Base-by-base conservation (phyloP, 2,888 invertebrate species). In the Pammene fasciana region DNA sequence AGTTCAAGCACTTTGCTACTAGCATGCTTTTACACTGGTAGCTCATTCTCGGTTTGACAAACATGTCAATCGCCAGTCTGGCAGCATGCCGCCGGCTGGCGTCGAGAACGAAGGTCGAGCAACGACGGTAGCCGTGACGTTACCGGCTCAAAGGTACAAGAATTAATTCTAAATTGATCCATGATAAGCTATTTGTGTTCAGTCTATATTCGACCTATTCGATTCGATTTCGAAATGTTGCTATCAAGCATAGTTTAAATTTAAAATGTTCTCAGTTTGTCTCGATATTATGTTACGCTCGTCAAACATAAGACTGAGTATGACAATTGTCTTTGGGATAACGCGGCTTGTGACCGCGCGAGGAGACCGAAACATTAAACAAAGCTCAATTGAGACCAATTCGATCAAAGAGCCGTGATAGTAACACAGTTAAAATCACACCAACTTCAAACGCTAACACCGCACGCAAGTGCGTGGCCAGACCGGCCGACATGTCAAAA, bases 401-500 rank as follows among this genome's bases (percentile, higher is more conserved):
- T 67, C 41, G 59, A 43, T 45, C 36, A 34, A 54, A 43, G 14
- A 36, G n/a, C 16, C n/a, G 56, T 36, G 18, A 50, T 50, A 57
- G 59, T 59, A 59, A 66, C 50, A 50, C 48, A 50, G 50, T 59
- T 43, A 36, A 67, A 75, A 68, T 62, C 73, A 72, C 70, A 72
- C 74, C 72, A 75, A 72, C 73, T 76, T 74, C 74, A 71, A 75
- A 74, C 71, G 68, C 56, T 70, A 43, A 60, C 55, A 62, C 71
- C 71, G 73, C 71, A 73, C 70, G 73, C 74, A 71, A 72, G 73
- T 74, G 75, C 74, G 75, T 75, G 71, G 68, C 52, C 46, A 67
- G 57, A 66, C 66, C 67, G 64, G 65, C 64, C 65, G 71, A 71
- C 75, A 68, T 68, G 71, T 72, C 65, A 68, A 72, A 68, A 71